phyloP scores from a whole-genome alignment of 2,113 vertebrate species.

The Oryzias woworae region DNA sequence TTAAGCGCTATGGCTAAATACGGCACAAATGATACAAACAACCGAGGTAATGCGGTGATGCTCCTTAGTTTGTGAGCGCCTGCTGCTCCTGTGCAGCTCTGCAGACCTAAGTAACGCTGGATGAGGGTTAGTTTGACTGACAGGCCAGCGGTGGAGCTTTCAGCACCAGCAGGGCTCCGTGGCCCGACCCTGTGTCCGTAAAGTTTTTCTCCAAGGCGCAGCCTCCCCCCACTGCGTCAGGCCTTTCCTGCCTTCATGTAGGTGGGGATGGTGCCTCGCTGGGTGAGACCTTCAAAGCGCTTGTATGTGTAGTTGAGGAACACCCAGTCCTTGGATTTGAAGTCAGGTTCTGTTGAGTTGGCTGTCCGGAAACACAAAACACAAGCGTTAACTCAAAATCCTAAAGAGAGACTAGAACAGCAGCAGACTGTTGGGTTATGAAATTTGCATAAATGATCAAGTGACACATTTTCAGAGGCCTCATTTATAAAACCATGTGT shows the following conservation, averaged over 20 bases:
- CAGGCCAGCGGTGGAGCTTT: constrained; percentile 40
- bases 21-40: constrained; percentile 52
- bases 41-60: constrained; percentile 67
- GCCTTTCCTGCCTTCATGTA: constrained; percentile 95
- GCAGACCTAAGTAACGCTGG: constrained; percentile 52
- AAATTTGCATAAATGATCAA: no score
- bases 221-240: constrained; percentile 67
- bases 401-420: background rate
- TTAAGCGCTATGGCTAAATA: constrained; percentile 62
- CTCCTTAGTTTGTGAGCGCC: constrained; percentile 38
- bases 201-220: constrained; percentile 13
- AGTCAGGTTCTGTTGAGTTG: constrained; percentile 92
- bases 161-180: constrained; percentile 59
- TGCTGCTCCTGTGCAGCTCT: constrained; percentile 37
- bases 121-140: constrained; percentile 57
- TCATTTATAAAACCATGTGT: no score
- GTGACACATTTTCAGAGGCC: no score
- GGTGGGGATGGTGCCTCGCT: constrained; percentile 93
- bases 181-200: constrained; percentile 71
- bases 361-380: constrained; percentile 76
- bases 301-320: constrained; percentile 99
- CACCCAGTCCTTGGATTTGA: constrained; percentile 99
- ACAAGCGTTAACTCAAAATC: background rate
- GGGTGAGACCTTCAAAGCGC: constrained; percentile 95
- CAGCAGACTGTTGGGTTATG: background rate